Conservation (phyloP, 92 coral and sea anemone genomes). For the Chrysogorgia sp. region DNA sequence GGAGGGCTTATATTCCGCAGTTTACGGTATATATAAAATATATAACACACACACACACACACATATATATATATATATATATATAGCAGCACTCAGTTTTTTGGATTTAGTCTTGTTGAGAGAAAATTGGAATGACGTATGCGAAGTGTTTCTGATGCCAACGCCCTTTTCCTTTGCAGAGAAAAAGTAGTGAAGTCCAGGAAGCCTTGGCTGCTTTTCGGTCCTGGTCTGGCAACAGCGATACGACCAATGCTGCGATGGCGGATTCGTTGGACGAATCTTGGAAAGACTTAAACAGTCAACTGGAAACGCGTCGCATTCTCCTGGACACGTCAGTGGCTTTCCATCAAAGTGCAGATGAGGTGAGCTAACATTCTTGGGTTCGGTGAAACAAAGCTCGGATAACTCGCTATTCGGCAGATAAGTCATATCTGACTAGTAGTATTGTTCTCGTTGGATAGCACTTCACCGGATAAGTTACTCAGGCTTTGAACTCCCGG, state of each 20-base stretch:
- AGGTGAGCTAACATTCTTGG: conserved; percentile 59
- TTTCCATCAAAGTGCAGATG: conserved; percentile 91
- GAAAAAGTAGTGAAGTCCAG: conserved; percentile 73
- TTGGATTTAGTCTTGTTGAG: background rate
- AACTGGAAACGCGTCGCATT: conserved; percentile 87
- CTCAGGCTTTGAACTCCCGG: no score
- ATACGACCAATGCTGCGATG: conserved; percentile 64
- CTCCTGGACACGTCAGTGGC: conserved; percentile 96
- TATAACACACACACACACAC: no score
- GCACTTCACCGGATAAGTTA: no score
- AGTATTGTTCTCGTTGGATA: no score
- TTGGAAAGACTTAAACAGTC: conserved; percentile 91
- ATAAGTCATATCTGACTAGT: no score
- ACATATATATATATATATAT: no score
- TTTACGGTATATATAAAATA: no score
- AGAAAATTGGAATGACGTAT: no score
- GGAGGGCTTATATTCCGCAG: no score
- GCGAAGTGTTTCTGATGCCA: no score
- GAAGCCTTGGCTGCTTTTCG: conserved; percentile 51
- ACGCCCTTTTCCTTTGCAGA: conserved; percentile 54
- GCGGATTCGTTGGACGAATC: conserved; percentile 93
- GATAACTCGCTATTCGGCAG: no score
- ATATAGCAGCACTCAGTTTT: background rate
- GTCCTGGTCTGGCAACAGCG: conserved; percentile 42
- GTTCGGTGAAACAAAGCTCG: background rate